phyloP scores from a whole-genome alignment of 1,140 invertebrate species.

The Drosophila ananassae region DNA sequence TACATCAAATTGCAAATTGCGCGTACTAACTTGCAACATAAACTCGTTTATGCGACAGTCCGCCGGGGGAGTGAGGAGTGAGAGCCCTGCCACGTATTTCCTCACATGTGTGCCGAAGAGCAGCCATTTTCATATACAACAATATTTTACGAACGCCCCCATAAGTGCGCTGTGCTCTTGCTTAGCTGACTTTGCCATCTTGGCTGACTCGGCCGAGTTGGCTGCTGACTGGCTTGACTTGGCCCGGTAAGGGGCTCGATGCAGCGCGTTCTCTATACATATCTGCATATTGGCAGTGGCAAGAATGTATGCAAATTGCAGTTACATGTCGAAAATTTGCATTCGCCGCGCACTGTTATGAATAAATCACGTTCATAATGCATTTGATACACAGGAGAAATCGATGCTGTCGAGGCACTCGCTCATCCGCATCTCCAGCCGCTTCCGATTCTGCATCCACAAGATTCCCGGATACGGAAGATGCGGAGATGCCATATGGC shows the following conservation, averaged over 20 bases:
- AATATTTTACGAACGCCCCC: constrained; percentile 47
- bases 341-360: constrained; percentile 64
- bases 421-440: constrained; percentile 11
- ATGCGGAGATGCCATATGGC: constrained; percentile 16
- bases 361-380: constrained; percentile 70
- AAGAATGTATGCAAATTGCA: constrained; percentile 65
- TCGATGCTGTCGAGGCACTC: constrained; percentile 61
- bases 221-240: constrained; percentile 25
- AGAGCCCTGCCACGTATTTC: background rate
- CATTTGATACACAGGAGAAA: constrained; percentile 60
- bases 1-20: constrained; percentile 64
- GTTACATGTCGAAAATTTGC: constrained; percentile 68
- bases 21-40: constrained; percentile 67
- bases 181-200: constrained; percentile 45
- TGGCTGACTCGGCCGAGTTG: constrained; percentile 40
- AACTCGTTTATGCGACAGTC: constrained; percentile 60
- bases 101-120: constrained; percentile 24
- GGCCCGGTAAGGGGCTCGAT: constrained; percentile 3
- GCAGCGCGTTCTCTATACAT: background rate
- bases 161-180: constrained; percentile 31
- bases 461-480: background rate
- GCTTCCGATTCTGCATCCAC: constrained; percentile 14
- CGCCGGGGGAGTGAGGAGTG: background rate
- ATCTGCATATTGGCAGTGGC: constrained; percentile 28
- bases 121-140: constrained; percentile 44